These are phyloP conservation scores for Champsocephalus esox DNA, from an alignment of 2,797 vertebrate genomes.

Conservation along the genomic window DNA sequence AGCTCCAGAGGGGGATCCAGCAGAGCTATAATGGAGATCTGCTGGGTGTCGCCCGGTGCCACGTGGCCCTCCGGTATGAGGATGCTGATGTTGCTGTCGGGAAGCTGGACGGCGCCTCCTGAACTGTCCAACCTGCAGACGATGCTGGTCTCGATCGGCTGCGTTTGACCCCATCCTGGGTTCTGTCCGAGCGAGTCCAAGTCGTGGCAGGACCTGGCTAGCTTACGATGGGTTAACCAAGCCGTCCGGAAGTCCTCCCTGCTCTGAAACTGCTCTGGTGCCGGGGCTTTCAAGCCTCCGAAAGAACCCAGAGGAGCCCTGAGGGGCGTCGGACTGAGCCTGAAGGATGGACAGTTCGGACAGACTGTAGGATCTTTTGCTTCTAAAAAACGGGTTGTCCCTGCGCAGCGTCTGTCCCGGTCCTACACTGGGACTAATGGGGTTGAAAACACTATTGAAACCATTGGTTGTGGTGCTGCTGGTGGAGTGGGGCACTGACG, in stretches of 20 bases:
- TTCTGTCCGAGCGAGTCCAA: slow-evolving; percentile 93
- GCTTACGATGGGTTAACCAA: slow-evolving; percentile 95
- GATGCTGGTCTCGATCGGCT: slow-evolving; percentile 94
- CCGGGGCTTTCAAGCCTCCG: slow-evolving; percentile 91
- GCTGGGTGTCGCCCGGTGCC: slow-evolving; percentile 89
- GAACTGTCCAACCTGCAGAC: slow-evolving; percentile 93
- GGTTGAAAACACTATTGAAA: slow-evolving; percentile 84
- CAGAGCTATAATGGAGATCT: slow-evolving; percentile 94
- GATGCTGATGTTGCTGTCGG: slow-evolving; percentile 93
- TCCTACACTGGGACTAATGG: slow-evolving; percentile 56
- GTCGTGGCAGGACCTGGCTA: slow-evolving; percentile 96
- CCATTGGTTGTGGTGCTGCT: slow-evolving; percentile 77
- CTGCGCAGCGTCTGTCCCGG: slow-evolving; percentile 75
- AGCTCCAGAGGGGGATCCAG: slow-evolving; percentile 94
- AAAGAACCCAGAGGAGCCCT: slow-evolving; percentile 86
- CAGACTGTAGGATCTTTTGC: slow-evolving; percentile 97
- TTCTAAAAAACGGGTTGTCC: slow-evolving; percentile 94
- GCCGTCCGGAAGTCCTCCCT: slow-evolving; percentile 95
- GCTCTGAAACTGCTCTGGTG: slow-evolving; percentile 95
- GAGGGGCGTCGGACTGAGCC: slow-evolving; percentile 84
- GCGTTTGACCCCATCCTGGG: slow-evolving; percentile 98
- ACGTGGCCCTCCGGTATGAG: slow-evolving; percentile 93
- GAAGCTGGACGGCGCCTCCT: slow-evolving; percentile 94
- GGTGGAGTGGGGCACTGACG: slow-evolving; percentile 68
- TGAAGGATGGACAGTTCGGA: slow-evolving; percentile 95